Evolutionary conservation across 2,113 vertebrate species (phyloP), one percentile per base, ranked within the genome.

Genomic region (Chaenocephalus aceratus): DNA sequence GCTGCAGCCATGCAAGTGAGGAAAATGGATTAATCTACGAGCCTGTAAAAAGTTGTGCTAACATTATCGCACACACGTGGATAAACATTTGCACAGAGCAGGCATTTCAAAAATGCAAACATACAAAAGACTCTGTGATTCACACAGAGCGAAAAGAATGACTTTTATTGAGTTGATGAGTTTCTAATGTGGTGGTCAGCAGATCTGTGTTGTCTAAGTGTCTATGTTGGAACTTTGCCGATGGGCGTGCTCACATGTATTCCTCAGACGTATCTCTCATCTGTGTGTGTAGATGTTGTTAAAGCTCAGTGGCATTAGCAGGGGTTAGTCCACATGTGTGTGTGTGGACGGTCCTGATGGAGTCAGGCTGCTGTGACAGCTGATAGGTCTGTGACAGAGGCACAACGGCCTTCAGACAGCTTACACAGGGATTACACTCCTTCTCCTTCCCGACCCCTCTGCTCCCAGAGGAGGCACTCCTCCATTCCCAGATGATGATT

Each of bases 281-380:
- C 64, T 51, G 79, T 75, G 79, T 60, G 84, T 74, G 71, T 63
- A 60, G 77, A 85, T 67, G 9, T 30, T 66, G 57, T 76, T 85
- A 63, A 86, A 86, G 60, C 86, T 81, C 65, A 70, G 75, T 67
- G n/a, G 82, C 77, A 80, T 82, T 67, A 70, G 56, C 23, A 18
- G 44, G 54, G 21, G 54, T 80, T 61, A 23, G 49, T 26, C 51
- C 15, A 61, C 68, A 70, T 85, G 59, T 41, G 10, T 69, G 76
- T 30, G n/a, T 68, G 82, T 86, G 76, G 80, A 67, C 66, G 70
- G 74, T 90, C 80, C 76, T 78, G 86, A 91, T 93, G 79, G 72
- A 89, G 82, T 92, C 83, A 91, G 86, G 92, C 87, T 85, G 82
- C 36, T 80, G 70, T 80, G 85, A 73, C 91, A 91, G 90, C 81